These are phyloP conservation scores for Exephanes ischioxanthus DNA, from an alignment of 2,888 invertebrate species.

Conservation along the genomic window DNA sequence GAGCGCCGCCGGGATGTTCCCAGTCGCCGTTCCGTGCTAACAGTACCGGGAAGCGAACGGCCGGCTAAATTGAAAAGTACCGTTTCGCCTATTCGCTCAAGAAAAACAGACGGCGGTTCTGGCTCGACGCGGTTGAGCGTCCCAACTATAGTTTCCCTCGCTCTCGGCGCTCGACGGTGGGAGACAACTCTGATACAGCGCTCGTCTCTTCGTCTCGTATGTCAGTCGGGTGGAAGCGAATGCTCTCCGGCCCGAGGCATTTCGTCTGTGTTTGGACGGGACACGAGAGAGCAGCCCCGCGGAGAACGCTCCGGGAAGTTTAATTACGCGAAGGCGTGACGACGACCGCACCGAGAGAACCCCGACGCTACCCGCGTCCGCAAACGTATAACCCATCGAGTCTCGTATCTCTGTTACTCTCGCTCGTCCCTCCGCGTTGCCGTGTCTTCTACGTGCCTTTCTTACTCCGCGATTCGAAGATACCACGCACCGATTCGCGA, in stretches of 20 bases:
- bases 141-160: background rate
- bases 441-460: background rate
- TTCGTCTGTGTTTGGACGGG: constrained; percentile 70
- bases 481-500: background rate
- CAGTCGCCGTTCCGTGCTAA: constrained; percentile 44
- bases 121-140: background rate
- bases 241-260: constrained; percentile 64
- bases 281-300: constrained; percentile 63
- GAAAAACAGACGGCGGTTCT: constrained; percentile 43
- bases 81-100: constrained; percentile 53
- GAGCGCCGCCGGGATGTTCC: constrained; percentile 39
- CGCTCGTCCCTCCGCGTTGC: background rate
- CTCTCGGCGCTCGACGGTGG: background rate
- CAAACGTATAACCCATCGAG: background rate
- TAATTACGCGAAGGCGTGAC: constrained; percentile 80
- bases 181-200: background rate
- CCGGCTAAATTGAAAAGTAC: constrained; percentile 64
- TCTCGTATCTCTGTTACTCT: constrained; percentile 9
- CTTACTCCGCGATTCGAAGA: constrained; percentile 1
- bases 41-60: constrained; percentile 32
- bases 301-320: constrained; percentile 74
- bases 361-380: constrained; percentile 1
- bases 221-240: constrained; percentile 21
- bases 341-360: constrained; percentile 70
- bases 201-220: background rate